Conservation (phyloP, 2,888 invertebrate genomes). For the Tholera decimalis region DNA sequence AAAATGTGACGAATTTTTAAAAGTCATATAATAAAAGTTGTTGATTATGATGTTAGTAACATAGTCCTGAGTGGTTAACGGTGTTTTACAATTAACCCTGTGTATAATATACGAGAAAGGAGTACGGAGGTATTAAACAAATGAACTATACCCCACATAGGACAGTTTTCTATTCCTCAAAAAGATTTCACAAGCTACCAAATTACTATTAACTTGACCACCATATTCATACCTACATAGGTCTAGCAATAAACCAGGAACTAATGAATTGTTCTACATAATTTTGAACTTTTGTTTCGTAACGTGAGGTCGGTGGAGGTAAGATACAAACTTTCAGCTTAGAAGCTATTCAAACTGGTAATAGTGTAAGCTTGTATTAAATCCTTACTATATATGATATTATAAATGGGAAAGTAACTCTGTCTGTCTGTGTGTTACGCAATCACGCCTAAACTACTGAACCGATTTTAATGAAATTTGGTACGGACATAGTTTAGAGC, state of each 20-base stretch:
- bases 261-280: conserved; percentile 25
- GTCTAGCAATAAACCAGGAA: background rate
- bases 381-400: no score
- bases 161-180: background rate
- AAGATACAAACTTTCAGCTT: conserved; percentile 26
- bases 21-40: no score
- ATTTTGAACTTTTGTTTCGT: conserved; percentile 23
- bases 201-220: background rate
- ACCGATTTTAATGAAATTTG: no score
- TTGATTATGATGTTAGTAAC: no score
- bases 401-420: no score
- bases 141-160: background rate
- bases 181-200: background rate
- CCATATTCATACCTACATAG: no score
- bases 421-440: no score
- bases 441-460: no score
- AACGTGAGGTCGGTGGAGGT: conserved; percentile 3
- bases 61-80: no score
- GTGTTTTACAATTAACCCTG: no score
- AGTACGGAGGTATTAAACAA: background rate
- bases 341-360: conserved; percentile 30
- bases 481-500: no score
- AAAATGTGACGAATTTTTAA: no score
- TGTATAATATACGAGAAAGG: background rate
- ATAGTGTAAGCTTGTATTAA: background rate